Evolutionary conservation across 2,888 invertebrate genomes (phyloP).

Genomic region (Portevinia maculata): DNA sequence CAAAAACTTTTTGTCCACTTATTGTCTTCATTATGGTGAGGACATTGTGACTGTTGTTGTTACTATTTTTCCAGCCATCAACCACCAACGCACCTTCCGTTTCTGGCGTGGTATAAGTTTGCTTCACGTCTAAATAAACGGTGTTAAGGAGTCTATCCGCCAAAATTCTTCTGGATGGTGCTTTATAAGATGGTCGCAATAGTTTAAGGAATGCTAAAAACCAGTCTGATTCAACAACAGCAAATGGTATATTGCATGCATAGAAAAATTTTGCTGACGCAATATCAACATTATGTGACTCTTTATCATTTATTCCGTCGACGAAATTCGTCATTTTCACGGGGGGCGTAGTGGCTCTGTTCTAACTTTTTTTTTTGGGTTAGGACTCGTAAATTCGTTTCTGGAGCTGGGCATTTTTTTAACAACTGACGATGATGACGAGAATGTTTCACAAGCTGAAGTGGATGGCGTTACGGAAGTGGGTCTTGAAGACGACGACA

Average conservation of each 20-base stretch:
- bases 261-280: constrained; percentile 60
- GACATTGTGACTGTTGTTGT: constrained; percentile 18
- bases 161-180: constrained; percentile 58
- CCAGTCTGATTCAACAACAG: constrained; percentile 59
- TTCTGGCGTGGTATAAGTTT: background rate
- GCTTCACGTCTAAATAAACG: constrained; percentile 22
- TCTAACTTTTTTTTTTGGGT: too few relatives aligned
- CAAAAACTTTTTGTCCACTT: background rate
- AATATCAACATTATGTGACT: constrained; percentile 36
- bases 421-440: too few relatives aligned
- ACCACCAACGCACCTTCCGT: constrained; percentile 27
- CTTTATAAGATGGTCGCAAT: constrained; percentile 57
- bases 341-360: too few relatives aligned
- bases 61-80: constrained; percentile 33
- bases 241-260: constrained; percentile 72
- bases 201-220: constrained; percentile 51
- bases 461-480: too few relatives aligned
- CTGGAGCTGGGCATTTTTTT: too few relatives aligned
- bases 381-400: too few relatives aligned
- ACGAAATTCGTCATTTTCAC: background rate
- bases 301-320: constrained; percentile 24
- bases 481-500: too few relatives aligned
- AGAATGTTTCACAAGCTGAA: too few relatives aligned
- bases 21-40: constrained; percentile 9
- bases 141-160: constrained; percentile 25